These are phyloP conservation scores for Trichopria drosophilae DNA, from an alignment of 2,888 invertebrate genomes.

Conservation along the genomic window DNA sequence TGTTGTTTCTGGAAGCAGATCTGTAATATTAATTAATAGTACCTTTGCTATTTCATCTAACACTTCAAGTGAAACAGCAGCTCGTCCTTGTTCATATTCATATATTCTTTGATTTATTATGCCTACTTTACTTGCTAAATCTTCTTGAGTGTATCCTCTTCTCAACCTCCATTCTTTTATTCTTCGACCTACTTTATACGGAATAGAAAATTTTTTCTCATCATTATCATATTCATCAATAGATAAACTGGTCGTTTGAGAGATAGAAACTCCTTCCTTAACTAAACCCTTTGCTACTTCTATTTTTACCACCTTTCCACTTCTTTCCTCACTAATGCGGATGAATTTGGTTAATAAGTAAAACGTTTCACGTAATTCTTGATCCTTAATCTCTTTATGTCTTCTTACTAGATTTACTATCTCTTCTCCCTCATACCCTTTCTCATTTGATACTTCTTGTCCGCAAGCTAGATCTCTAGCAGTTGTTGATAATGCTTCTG, in stretches of 20 bases:
- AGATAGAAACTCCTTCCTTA: slow-evolving; percentile 10
- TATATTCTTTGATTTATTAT: not conserved
- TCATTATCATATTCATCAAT: too few relatives aligned
- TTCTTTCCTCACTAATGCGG: slow-evolving; percentile 9
- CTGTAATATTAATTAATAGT: slow-evolving; percentile 5
- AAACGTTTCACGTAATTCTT: slow-evolving; percentile 11
- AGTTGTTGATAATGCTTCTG: slow-evolving; percentile 14
- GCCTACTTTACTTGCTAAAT: slow-evolving; percentile 6
- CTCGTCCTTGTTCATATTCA: slow-evolving; percentile 8
- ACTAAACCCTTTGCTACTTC: slow-evolving; percentile 16
- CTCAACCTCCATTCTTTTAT: slow-evolving; percentile 9
- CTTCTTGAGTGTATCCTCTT: slow-evolving; percentile 6
- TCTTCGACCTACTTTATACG: slow-evolving; percentile 1
- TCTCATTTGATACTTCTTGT: slow-evolving; percentile 3
- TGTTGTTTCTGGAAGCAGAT: slow-evolving; percentile 4
- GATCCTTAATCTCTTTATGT: slow-evolving; percentile 12
- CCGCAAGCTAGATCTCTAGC: slow-evolving; percentile 5
- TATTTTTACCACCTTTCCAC: slow-evolving; percentile 11
- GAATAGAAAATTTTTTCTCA: not conserved
- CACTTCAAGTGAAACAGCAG: slow-evolving; percentile 2
- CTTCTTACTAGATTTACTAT: slow-evolving; percentile 10
- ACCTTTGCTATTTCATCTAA: slow-evolving; percentile 5
- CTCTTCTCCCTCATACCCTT: slow-evolving; percentile 10
- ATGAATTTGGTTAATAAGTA: slow-evolving; percentile 18
- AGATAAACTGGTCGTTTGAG: not conserved